Conservation (phyloP, 2,113 vertebrate species). For the Sorex fumeus region DNA sequence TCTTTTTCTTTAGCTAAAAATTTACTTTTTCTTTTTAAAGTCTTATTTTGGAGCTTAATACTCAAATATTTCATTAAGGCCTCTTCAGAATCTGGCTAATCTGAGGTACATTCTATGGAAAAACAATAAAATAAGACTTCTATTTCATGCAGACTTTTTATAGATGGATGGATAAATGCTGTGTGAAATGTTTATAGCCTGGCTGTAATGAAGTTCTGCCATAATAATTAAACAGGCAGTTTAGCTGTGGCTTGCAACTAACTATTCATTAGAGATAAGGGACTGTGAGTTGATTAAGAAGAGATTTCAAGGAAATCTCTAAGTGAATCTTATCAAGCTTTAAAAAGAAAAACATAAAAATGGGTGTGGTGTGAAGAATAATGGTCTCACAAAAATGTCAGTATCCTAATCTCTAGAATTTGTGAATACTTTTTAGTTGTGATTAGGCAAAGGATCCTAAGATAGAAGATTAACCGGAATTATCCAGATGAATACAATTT, state of each 20-base stretch:
- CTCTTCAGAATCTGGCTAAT: conserved; percentile 27
- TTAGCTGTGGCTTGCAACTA: conserved; percentile 67
- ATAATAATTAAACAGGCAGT: conserved; percentile 68
- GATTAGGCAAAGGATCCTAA: background rate
- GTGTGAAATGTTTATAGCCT: conserved; percentile 64
- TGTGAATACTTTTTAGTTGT: conserved; percentile 16
- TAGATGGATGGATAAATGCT: conserved; percentile 68
- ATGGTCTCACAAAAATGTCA: background rate
- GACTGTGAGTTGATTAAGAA: conserved; percentile 73
- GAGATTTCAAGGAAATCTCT: conserved; percentile 71
- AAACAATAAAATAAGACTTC: conserved; percentile 46
- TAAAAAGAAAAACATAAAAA: conserved; percentile 54
- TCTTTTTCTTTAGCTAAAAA: background rate
- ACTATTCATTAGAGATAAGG: conserved; percentile 67
- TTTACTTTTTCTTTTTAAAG: background rate
- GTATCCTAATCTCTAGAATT: background rate
- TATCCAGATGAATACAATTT: background rate
- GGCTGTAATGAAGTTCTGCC: conserved; percentile 53
- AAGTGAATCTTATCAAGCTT: conserved; percentile 60
- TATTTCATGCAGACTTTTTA: conserved; percentile 37
- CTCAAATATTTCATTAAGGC: background rate
- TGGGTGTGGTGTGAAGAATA: conserved; percentile 10
- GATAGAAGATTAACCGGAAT: background rate
- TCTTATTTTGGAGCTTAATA: background rate
- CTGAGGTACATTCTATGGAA: background rate